Base-by-base conservation (phyloP, 2,797 vertebrate species). In the Myotis myotis region DNA sequence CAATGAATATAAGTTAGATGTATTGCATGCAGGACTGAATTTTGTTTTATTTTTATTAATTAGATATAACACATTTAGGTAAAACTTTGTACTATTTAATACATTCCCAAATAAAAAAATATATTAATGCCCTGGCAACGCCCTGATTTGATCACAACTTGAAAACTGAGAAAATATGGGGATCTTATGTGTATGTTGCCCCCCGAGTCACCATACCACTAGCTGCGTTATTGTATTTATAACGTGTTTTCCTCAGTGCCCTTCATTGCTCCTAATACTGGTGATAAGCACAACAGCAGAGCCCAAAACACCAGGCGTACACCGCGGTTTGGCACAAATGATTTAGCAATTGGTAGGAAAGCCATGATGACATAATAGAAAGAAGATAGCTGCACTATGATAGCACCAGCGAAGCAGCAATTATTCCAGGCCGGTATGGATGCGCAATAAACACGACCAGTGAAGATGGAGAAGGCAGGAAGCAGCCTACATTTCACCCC, bases 11-110 rank as follows among this genome's bases (percentile, higher is more conserved):
- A 94, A 89, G 41, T 92, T 64, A 76, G 72, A 78, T 78, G 51
- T 84, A 76, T 38, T 84, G 9, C 3, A 28, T 8, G 6, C 5
- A 81, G 25, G 81, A 53, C 8, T 70, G 23, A 53, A 81, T 78
- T 85, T 57, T 49, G n/a, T 89, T 96, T 79, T 66, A 41, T 68
- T 96, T 95, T 95, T 92, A 68, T 95, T 93, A 91, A 87, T 28
- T 53, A 89, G 68, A 16, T 30, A 60, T 78, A 80, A 83, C 3
- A 55, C 17, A 62, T 72, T 80, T 81, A 51, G n/a, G 6, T 72
- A 91, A 91, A 41, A 90, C 28, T 94, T 90, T 51, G 16, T 55
- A 62, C 60, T 30, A 25, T 80, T 51, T 16, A 36, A 84, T 13
- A 9, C 17, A 64, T 25, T 89, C 13, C 12, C 80, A 83, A 83